Percentiles rank a stretch among this genome's conserved stretches.
Conservation (phyloP, 2,113 vertebrate genomes). For the Anoura caudifer region DNA sequence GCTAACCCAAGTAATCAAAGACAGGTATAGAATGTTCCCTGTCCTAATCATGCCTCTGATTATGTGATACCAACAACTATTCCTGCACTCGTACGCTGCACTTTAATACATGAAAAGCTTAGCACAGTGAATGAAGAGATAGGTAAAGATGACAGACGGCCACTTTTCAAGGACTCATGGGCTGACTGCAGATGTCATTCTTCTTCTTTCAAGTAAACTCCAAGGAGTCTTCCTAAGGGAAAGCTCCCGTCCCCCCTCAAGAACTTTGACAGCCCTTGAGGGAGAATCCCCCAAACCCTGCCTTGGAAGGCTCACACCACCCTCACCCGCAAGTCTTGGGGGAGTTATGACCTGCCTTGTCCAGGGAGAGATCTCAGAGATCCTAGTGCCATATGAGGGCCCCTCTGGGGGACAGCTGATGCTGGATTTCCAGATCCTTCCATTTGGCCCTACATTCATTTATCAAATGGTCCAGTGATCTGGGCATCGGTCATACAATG, state of each 20-base stretch:
- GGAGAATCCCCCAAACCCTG: neutral
- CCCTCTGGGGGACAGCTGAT: too few relatives aligned
- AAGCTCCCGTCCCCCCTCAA: neutral
- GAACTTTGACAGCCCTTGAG: neutral
- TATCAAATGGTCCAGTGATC: neutral
- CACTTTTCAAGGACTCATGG: neutral
- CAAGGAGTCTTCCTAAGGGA: neutral
- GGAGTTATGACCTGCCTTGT: neutral
- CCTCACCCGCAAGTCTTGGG: neutral
- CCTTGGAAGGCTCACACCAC: neutral
- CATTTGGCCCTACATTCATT: neutral
- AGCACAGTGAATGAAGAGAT: neutral
- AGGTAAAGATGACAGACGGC: neutral
- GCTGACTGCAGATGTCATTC: neutral
- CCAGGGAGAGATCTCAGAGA: neutral
- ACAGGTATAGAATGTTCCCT: slow-evolving; percentile 44
- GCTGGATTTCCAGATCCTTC: neutral
- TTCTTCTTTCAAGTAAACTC: neutral
- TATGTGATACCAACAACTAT: neutral
- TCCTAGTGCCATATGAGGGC: neutral
- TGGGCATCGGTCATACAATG: neutral
- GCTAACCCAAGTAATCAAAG: slow-evolving; percentile 59
- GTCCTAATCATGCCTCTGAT: slow-evolving; percentile 39
- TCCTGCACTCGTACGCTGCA: neutral
- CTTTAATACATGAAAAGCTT: neutral